A percentile compares a stretch with the other conserved stretches of the same genome.
These are phyloP conservation scores for Parasteatoda tepidariorum DNA, from an alignment of 1,140 invertebrate species.

Conservation along the genomic window DNA sequence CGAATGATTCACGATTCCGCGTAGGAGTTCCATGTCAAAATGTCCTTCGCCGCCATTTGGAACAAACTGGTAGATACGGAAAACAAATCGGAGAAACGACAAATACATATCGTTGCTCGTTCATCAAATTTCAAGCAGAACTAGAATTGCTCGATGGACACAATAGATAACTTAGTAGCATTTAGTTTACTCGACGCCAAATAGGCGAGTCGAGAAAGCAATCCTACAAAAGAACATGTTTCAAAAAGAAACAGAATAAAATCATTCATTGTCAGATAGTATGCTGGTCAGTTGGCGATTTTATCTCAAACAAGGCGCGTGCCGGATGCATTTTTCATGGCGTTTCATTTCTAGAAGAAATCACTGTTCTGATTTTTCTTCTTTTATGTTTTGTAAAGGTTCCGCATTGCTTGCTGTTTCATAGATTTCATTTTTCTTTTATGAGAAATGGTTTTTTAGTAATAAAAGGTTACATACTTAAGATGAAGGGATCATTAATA, in stretches of 20 bases:
- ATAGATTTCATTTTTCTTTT: not conserved
- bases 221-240: conserved; percentile 16
- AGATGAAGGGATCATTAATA: not conserved
- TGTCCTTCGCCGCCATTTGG: not conserved
- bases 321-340: conserved; percentile 43
- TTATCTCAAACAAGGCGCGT: conserved; percentile 15
- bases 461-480: conserved; percentile 12
- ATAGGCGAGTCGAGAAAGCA: conserved; percentile 8
- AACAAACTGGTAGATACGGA: not conserved
- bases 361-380: not conserved
- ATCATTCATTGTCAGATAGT: conserved; percentile 3
- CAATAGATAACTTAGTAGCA: conserved; percentile 26
- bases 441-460: conserved; percentile 6
- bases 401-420: conserved; percentile 11
- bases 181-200: conserved; percentile 26
- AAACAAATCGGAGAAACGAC: conserved; percentile 38
- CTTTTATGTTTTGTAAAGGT: not conserved
- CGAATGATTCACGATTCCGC: not conserved
- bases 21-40: not conserved
- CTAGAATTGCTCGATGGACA: not conserved
- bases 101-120: conserved; percentile 37
- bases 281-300: conserved; percentile 27
- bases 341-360: not conserved
- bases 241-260: conserved; percentile 3
- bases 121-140: conserved; percentile 23